A percentile compares a stretch with the other conserved stretches of the same genome.
phyloP scores from a whole-genome alignment of 2,113 vertebrate genomes.

The Cephalopterus ornatus region DNA sequence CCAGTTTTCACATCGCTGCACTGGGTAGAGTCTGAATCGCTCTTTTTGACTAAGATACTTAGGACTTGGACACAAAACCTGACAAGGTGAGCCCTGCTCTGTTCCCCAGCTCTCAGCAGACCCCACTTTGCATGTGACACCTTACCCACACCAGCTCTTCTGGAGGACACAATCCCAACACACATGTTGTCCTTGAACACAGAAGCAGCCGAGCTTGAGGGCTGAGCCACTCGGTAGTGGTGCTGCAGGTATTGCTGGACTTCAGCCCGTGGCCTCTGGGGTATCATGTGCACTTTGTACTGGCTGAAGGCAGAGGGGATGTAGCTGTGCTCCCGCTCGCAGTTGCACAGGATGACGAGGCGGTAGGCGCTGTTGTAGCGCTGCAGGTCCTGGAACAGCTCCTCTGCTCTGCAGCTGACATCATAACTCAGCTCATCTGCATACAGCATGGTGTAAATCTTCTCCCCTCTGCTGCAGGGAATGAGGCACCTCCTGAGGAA shows the following conservation, averaged over 20 bases:
- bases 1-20: neutral
- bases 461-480: slow-evolving; percentile 57
- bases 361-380: slow-evolving; percentile 72
- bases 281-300: slow-evolving; percentile 82
- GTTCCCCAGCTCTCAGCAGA: neutral
- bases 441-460: slow-evolving; percentile 86
- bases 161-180: slow-evolving; percentile 87
- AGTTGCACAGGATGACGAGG: slow-evolving; percentile 85
- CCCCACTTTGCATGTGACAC: rapidly evolving
- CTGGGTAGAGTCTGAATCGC: neutral
- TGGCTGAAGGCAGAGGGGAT: slow-evolving; percentile 91
- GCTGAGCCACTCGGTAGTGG: slow-evolving; percentile 76
- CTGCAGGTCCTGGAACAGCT: slow-evolving; percentile 80
- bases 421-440: slow-evolving; percentile 90
- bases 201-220: slow-evolving; percentile 72
- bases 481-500: slow-evolving; percentile 88
- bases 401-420: slow-evolving; percentile 82
- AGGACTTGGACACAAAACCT: neutral
- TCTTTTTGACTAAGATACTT: neutral
- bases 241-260: slow-evolving; percentile 80
- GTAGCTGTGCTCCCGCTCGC: slow-evolving; percentile 85
- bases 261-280: slow-evolving; percentile 65
- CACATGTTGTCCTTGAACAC: slow-evolving; percentile 80
- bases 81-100: neutral
- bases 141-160: slow-evolving; percentile 90